Evolutionary conservation across 2,113 vertebrate genomes (phyloP).

Genomic region (Peucedramus taeniatus): DNA sequence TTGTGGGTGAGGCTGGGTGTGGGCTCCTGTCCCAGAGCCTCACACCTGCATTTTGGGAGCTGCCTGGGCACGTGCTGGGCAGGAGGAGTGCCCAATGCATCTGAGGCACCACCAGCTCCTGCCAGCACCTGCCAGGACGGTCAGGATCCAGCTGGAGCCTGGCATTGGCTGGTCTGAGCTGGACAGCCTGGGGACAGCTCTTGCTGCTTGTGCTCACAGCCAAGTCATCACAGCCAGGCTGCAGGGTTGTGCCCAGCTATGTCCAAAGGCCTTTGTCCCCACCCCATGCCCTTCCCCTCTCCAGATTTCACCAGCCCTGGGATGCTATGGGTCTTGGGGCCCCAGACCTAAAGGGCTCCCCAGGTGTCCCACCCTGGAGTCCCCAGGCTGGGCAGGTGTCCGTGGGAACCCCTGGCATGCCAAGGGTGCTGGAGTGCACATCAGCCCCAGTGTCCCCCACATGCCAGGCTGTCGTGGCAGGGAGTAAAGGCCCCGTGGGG

Average conservation of each 20-base stretch:
- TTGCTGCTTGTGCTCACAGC: background rate
- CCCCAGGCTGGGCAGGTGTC: background rate
- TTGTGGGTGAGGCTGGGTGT: background rate
- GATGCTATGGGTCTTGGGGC: background rate
- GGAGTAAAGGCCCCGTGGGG: background rate
- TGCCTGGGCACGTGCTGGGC: background rate
- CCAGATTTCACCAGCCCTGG: background rate
- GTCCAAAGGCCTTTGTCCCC: background rate
- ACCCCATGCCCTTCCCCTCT: background rate
- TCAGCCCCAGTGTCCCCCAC: background rate
- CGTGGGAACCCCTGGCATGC: rapidly evolving
- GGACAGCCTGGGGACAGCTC: background rate
- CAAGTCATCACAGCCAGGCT: background rate
- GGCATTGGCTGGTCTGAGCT: background rate
- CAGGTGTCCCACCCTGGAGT: background rate
- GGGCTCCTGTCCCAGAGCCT: background rate
- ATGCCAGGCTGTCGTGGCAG: background rate
- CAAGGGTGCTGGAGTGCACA: rapidly evolving
- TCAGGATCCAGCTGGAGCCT: background rate
- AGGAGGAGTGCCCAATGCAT: background rate
- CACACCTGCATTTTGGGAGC: background rate
- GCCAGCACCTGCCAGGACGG: background rate
- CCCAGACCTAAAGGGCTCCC: background rate
- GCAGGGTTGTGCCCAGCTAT: background rate
- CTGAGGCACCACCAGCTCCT: background rate